These are phyloP conservation scores for Stigmatopora nigra DNA, from an alignment of 2,113 vertebrate species.

Conservation along the genomic window DNA sequence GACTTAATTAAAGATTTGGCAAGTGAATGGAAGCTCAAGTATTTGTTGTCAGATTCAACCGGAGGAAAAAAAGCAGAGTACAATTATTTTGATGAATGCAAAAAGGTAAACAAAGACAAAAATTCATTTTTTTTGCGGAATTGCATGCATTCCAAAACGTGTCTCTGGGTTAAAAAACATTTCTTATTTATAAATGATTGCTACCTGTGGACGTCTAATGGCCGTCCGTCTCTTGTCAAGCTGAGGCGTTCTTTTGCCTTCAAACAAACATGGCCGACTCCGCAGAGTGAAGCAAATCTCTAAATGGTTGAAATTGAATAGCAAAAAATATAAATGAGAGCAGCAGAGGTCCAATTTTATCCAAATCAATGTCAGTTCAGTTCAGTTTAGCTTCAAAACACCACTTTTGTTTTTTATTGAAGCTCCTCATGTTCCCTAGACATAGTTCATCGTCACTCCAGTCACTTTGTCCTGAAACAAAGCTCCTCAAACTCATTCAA, in stretches of 20 bases:
- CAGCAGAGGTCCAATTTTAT: no score
- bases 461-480: no score
- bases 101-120: background rate
- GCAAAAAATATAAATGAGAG: background rate
- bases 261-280: background rate
- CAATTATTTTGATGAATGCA: background rate
- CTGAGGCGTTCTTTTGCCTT: background rate
- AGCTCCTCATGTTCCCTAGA: no score
- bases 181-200: background rate
- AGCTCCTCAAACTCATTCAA: no score
- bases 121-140: background rate
- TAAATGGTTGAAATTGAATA: no score
- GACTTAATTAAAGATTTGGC: constrained; percentile 4
- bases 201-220: background rate
- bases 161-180: background rate
- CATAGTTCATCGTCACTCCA: no score
- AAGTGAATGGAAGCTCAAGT: background rate
- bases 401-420: no score
- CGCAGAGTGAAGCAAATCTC: no score
- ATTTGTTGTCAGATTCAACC: background rate
- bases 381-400: no score
- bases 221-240: background rate
- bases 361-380: no score
- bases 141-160: background rate
- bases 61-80: background rate